Base-by-base conservation (phyloP, 2,113 vertebrate genomes). In the Ursus arctos region DNA sequence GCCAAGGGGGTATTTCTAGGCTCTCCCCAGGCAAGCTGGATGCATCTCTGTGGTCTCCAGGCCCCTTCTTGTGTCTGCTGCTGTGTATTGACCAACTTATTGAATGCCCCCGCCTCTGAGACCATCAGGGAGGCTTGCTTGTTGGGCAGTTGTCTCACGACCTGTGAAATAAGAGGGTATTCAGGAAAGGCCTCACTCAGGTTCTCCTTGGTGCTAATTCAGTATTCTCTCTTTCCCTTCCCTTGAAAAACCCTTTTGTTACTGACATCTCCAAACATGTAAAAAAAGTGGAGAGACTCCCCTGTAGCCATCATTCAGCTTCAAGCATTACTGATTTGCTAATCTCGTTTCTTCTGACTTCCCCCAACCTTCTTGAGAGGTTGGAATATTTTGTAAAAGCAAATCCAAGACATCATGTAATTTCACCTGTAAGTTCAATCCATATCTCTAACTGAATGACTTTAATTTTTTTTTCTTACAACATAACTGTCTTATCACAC, bases 371-470 rank as follows among this genome's bases (percentile, higher is more conserved):
- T 88, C 36, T 74, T 31, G 36, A 26, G 43, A 95, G 36, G 16
- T 59, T 65, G 71, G 84, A 57, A 14, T 83, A 69, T 49, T 92
- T 88, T 82, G 26, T 89, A 67, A 91, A 88, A 91, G 86, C 81
- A 24, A 88, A 86, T 87, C 71, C 26, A 24, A 76, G 81, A 51
- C 40, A 83, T 26, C 14, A 7, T 81, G 51, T 80, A 72, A 84
- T 87, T 82, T 80, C 36, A 74, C 55, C 95, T 71, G 74, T 47
- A 91, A 74, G 33, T 95, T 90, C 47, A 81, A 18, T 11, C 22
- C 26, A 22, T 16, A 43, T 13, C 49, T 88, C 57, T 65, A 86
- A 91, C 33, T 12, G 65, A 88, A 63, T 49, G 57, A 63, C 55
- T 81, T 51, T 49, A 28, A 6, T 8, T 76, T 76, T 76, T 26